Evolutionary conservation across 2,797 vertebrate genomes (phyloP).

Genomic region (Cirrhinus molitorella): DNA sequence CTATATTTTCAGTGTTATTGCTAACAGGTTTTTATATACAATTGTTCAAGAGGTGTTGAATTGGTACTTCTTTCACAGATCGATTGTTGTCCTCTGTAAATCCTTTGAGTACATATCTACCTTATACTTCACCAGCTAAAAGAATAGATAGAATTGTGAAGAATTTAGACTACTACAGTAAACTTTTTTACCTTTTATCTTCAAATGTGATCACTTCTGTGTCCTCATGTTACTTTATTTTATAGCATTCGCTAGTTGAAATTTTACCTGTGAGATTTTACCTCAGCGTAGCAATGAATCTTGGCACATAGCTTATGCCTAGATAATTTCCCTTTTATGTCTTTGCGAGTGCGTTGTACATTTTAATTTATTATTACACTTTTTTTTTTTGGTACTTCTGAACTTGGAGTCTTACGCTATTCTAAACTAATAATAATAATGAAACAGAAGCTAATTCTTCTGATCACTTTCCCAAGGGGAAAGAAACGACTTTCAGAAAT

Average conservation of each 20-base stretch:
- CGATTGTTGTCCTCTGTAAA: background rate
- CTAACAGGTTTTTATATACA: background rate
- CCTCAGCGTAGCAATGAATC: background rate
- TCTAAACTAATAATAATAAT: constrained; percentile 4
- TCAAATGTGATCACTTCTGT: background rate
- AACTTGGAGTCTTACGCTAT: background rate
- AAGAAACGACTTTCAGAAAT: constrained; percentile 4
- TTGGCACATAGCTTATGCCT: background rate
- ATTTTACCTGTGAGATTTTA: constrained; percentile 5
- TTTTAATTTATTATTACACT: background rate
- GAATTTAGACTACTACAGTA: background rate
- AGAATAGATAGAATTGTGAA: background rate
- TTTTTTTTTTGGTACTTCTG: background rate
- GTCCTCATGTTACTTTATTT: background rate
- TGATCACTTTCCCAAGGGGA: background rate
- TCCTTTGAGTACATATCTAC: background rate
- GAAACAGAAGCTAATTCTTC: constrained; percentile 20
- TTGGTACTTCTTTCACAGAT: background rate
- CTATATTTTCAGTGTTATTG: background rate
- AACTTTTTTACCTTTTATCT: constrained; percentile 15
- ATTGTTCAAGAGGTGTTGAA: background rate
- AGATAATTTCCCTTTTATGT: constrained; percentile 2
- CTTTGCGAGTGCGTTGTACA: constrained; percentile 11
- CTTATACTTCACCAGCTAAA: background rate
- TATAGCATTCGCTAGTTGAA: background rate